Conservation (phyloP, 2,113 vertebrate genomes). For the Bucco capensis region DNA sequence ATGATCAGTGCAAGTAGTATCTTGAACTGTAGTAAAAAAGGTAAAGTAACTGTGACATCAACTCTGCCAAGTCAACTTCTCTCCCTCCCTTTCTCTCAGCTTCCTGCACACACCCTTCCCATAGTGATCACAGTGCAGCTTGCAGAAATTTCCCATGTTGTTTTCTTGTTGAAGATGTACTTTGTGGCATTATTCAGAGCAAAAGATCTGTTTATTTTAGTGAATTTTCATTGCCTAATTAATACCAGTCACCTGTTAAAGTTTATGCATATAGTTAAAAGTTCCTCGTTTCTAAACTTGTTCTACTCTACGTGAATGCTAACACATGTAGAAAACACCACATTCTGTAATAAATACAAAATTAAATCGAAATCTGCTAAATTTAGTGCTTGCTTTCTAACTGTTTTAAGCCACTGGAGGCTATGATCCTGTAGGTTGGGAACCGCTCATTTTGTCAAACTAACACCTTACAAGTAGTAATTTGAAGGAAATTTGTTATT, state of each 20-base stretch:
- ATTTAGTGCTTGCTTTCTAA: neutral
- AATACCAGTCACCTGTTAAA: neutral
- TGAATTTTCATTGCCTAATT: neutral
- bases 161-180: neutral
- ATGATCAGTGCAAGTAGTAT: neutral
- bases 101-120: neutral
- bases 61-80: neutral
- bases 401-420: neutral
- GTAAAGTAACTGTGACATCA: neutral
- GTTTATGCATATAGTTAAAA: neutral
- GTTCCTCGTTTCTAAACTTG: neutral
- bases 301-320: neutral
- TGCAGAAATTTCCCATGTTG: neutral
- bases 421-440: neutral
- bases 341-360: neutral
- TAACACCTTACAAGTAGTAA: neutral
- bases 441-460: neutral
- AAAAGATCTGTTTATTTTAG: neutral
- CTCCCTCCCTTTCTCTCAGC: neutral
- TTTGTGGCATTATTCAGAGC: neutral
- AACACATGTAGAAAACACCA: neutral
- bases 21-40: neutral
- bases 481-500: neutral
- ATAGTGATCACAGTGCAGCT: neutral
- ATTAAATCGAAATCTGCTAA: neutral